phyloP scores from a whole-genome alignment of 2,113 vertebrate genomes.

The Ameiurus melas region DNA sequence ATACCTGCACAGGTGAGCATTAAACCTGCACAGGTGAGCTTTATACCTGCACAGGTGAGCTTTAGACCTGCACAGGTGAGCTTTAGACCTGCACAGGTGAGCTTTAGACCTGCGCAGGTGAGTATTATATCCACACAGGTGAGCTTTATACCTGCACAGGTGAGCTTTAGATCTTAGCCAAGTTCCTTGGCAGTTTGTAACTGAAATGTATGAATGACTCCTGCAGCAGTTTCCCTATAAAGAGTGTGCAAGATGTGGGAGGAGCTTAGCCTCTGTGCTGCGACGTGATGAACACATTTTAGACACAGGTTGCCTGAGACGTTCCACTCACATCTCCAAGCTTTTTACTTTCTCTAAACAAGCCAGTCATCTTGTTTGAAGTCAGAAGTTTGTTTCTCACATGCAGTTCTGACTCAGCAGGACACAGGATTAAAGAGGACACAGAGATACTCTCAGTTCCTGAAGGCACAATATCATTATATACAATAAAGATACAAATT shows the following conservation, averaged over 20 bases:
- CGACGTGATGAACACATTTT: not conserved
- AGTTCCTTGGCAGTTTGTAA: too few species aligned
- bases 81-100: not conserved
- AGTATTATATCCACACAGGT: too few species aligned
- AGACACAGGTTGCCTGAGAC: not conserved
- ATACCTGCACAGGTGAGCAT: not conserved
- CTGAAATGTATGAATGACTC: too few species aligned
- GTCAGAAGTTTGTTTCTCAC: not conserved
- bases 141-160: too few species aligned
- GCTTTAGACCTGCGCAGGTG: not conserved
- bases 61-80: not conserved
- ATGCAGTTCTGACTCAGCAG: not conserved
- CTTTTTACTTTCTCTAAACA: not conserved
- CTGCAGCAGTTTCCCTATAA: not conserved
- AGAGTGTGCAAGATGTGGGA: not conserved
- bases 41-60: not conserved
- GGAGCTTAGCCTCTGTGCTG: not conserved
- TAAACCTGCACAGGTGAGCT: not conserved
- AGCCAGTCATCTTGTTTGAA: not conserved
- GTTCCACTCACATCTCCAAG: not conserved
- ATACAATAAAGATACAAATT: not conserved
- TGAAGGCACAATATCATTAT: not conserved
- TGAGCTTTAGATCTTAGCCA: too few species aligned
- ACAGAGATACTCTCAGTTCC: not conserved
- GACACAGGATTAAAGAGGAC: not conserved